Percentiles rank a stretch among this genome's conserved stretches.
These are phyloP conservation scores for Phalloptychus januarius DNA, from an alignment of 2,797 vertebrate genomes.

Conservation along the genomic window DNA sequence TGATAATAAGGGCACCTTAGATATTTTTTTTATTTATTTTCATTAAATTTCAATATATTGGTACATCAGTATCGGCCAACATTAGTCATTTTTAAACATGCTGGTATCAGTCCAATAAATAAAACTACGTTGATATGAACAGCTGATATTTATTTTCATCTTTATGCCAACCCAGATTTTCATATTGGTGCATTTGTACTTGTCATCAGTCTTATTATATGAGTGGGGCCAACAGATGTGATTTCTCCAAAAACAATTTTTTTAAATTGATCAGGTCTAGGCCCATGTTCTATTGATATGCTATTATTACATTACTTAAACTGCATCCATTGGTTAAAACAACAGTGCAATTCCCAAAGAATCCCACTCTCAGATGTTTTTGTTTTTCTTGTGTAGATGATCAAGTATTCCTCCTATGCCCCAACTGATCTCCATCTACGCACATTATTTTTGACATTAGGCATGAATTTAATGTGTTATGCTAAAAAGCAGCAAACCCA, in stretches of 20 bases:
- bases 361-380: neutral
- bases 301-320: neutral
- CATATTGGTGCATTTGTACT: too few relatives aligned
- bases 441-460: neutral
- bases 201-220: constrained; percentile 29
- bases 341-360: neutral
- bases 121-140: too few relatives aligned
- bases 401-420: neutral
- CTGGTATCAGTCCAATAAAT: too few relatives aligned
- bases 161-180: too few relatives aligned
- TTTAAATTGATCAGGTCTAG: constrained; percentile 12
- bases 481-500: neutral
- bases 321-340: neutral
- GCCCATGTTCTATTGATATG: too few relatives aligned
- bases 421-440: neutral
- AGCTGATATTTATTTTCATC: too few relatives aligned
- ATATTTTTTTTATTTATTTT: neutral
- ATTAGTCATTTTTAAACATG: too few relatives aligned
- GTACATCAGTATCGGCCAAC: too few relatives aligned
- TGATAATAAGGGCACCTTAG: neutral
- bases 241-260: constrained; percentile 24
- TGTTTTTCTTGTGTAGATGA: neutral
- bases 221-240: constrained; percentile 27
- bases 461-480: neutral
- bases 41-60: neutral